Percentiles rank a stretch among this genome's conserved stretches.
These are phyloP conservation scores for Aphidius ervi DNA, from an alignment of 1,140 invertebrate genomes.

Conservation along the genomic window DNA sequence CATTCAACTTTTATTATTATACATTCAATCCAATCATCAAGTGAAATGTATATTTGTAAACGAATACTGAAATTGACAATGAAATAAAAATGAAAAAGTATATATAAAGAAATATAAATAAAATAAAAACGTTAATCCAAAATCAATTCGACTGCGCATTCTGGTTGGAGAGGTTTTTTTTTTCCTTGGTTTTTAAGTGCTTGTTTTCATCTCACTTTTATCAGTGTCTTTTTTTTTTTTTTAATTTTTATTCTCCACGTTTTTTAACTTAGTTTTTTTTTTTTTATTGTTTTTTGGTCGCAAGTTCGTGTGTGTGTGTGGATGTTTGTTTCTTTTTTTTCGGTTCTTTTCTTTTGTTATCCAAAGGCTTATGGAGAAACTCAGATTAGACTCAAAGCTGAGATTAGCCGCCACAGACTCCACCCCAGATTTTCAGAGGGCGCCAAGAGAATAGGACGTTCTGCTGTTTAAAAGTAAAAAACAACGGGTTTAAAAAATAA, in stretches of 20 bases:
- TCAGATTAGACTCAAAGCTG: conserved; percentile 24
- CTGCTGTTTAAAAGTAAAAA: conserved; percentile 19
- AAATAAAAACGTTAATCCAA: no score
- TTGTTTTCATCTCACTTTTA: conserved; percentile 8
- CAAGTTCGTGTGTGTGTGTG: not conserved
- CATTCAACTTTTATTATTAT: no score
- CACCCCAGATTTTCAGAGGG: conserved; percentile 21
- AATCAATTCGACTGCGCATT: no score
- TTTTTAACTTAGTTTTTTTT: not conserved
- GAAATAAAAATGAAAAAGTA: no score
- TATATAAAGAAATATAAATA: no score
- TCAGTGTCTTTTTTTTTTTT: conserved; percentile 9
- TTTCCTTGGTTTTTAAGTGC: no score
- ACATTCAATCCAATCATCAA: no score
- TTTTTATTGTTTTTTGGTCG: not conserved
- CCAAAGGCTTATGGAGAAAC: conserved; percentile 23
- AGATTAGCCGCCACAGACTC: conserved; percentile 24
- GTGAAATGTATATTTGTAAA: no score
- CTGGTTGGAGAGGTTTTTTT: no score
- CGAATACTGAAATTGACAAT: no score
- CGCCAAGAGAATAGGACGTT: conserved; percentile 22
- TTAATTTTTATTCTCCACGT: conserved; percentile 3
- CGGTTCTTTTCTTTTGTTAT: conserved; percentile 18
- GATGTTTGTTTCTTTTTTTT: conserved; percentile 9
- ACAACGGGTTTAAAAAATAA: no score